Percentiles rank a stretch among this genome's conserved stretches.
Evolutionary conservation across 2,888 invertebrate species (phyloP).

Genomic region (Papilio elwesi): DNA sequence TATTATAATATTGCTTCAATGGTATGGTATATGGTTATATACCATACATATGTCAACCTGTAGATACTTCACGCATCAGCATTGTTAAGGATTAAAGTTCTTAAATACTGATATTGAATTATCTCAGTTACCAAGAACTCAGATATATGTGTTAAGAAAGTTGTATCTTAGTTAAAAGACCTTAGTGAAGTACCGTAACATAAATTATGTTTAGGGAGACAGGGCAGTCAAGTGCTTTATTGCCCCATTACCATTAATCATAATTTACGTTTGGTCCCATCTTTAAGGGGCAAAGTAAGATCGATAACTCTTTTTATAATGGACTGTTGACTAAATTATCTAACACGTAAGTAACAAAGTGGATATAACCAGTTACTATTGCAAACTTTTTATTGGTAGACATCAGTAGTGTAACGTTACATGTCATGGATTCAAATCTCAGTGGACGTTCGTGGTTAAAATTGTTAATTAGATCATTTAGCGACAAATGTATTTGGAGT

Average conservation of each 20-base stretch:
- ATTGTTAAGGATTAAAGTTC: too few species aligned
- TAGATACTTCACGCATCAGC: too few species aligned
- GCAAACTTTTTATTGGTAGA: not conserved
- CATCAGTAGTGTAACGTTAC: too few species aligned
- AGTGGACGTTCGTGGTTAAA: too few species aligned
- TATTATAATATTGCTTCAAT: too few species aligned
- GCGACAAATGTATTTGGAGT: too few species aligned
- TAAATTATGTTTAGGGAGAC: slow-evolving; percentile 38
- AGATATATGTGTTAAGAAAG: not conserved
- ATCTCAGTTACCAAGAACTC: not conserved
- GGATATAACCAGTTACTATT: not conserved
- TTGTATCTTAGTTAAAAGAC: slow-evolving; percentile 14
- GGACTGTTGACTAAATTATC: slow-evolving; percentile 13
- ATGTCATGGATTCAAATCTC: too few species aligned
- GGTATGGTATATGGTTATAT: too few species aligned
- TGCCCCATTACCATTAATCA: slow-evolving; percentile 43
- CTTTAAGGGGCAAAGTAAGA: slow-evolving; percentile 30
- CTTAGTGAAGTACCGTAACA: slow-evolving; percentile 16
- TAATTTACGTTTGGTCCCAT: slow-evolving; percentile 34
- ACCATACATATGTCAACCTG: too few species aligned
- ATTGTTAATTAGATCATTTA: too few species aligned
- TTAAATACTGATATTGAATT: too few species aligned
- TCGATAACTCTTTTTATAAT: slow-evolving; percentile 26
- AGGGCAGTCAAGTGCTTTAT: slow-evolving; percentile 37
- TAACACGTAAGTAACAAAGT: not conserved